A percentile compares a stretch with the other conserved stretches of the same genome.
Evolutionary conservation across 2,888 invertebrate genomes (phyloP).

Genomic region (Micoletzkya japonica): DNA sequence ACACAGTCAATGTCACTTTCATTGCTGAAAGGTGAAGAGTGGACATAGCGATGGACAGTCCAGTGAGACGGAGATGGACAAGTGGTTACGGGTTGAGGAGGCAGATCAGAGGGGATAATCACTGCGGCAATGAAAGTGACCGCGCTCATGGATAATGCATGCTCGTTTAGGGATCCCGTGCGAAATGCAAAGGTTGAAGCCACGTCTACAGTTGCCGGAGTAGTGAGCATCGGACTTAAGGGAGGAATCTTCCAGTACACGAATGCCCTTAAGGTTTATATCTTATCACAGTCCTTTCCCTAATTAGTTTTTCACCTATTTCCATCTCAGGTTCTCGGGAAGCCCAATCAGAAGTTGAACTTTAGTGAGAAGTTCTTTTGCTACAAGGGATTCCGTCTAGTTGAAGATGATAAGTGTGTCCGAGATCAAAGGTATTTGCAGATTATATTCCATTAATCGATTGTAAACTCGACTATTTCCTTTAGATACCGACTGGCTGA

Average conservation of each 20-base stretch:
- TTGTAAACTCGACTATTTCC: neutral
- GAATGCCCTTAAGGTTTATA: slow-evolving; percentile 53
- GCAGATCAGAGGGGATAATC: neutral
- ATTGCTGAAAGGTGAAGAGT: slow-evolving; percentile 54
- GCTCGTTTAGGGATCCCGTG: slow-evolving; percentile 56
- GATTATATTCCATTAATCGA: neutral
- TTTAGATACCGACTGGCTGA: slow-evolving; percentile 9
- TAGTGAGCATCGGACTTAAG: slow-evolving; percentile 60
- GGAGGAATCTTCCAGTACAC: slow-evolving; percentile 64
- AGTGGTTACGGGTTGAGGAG: neutral
- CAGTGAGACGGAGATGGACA: neutral
- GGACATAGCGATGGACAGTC: neutral
- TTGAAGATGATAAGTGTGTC: slow-evolving; percentile 18
- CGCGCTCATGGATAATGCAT: too few relatives aligned
- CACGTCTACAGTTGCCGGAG: slow-evolving; percentile 60
- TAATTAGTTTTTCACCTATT: neutral
- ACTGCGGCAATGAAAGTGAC: too few relatives aligned
- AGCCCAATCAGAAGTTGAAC: slow-evolving; percentile 50
- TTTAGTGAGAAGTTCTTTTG: slow-evolving; percentile 63
- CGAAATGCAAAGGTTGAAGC: slow-evolving; percentile 61
- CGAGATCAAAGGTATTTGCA: slow-evolving; percentile 12
- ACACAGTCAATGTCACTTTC: slow-evolving; percentile 61
- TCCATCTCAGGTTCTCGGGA: slow-evolving; percentile 46
- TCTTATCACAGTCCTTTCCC: neutral
- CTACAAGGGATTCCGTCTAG: slow-evolving; percentile 39